A percentile compares a stretch with the other conserved stretches of the same genome.
Evolutionary conservation across 2,888 invertebrate genomes (phyloP).

Genomic region (Thelaira solivaga): DNA sequence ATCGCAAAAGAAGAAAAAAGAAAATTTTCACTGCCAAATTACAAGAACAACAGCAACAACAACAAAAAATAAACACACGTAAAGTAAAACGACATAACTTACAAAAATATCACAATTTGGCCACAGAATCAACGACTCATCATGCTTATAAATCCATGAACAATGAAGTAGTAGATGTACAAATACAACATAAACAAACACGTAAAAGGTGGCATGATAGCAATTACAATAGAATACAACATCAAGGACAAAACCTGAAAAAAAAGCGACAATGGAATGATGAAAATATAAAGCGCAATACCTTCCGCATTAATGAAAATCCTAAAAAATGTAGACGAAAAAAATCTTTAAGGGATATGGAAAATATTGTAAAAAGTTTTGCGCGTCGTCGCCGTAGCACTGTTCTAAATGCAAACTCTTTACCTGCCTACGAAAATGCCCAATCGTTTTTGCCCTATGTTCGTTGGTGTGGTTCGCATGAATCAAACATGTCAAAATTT

Average conservation of each 20-base stretch:
- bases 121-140: not conserved
- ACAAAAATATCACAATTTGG: slow-evolving; percentile 4
- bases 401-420: slow-evolving; percentile 40
- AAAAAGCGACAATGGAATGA: not conserved
- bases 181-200: not conserved
- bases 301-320: slow-evolving; percentile 23
- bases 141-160: not conserved
- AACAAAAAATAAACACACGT: slow-evolving; percentile 22
- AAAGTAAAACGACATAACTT: not conserved
- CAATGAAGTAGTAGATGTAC: not conserved
- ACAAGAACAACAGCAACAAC: slow-evolving; percentile 45
- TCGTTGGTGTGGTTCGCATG: slow-evolving; percentile 80
- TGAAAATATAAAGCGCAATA: slow-evolving; percentile 33
- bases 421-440: slow-evolving; percentile 65
- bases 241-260: not conserved
- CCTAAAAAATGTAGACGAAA: slow-evolving; percentile 42
- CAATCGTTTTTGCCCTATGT: slow-evolving; percentile 74
- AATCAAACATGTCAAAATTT: slow-evolving; percentile 79
- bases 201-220: not conserved
- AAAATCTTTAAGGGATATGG: slow-evolving; percentile 5
- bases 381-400: slow-evolving; percentile 57
- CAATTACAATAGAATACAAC: not conserved
- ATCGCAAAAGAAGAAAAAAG: slow-evolving; percentile 33
- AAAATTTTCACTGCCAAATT: slow-evolving; percentile 50
- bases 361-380: slow-evolving; percentile 1